Conservation (phyloP, 2,797 vertebrate species). For the Aldrovandia affinis region DNA sequence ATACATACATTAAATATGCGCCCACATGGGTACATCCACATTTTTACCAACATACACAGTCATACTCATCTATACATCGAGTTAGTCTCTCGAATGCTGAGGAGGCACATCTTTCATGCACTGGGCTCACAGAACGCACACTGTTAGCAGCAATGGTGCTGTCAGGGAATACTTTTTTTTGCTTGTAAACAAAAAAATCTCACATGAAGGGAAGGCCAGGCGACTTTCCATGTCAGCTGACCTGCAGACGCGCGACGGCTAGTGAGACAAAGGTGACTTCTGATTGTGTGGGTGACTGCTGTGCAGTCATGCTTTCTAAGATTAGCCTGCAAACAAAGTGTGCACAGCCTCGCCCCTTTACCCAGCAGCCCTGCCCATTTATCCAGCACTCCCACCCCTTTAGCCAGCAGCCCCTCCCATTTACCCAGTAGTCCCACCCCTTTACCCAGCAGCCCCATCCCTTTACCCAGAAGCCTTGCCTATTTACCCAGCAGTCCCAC, state of each 20-base stretch:
- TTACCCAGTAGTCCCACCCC: background rate
- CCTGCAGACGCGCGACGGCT: background rate
- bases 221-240: too few relatives aligned
- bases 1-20: too few relatives aligned
- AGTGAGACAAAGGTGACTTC: background rate
- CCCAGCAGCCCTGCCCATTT: too few relatives aligned
- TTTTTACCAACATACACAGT: too few relatives aligned
- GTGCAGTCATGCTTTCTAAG: slow-evolving; percentile 23
- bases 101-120: background rate
- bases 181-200: background rate
- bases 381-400: too few relatives aligned
- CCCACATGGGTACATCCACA: too few relatives aligned
- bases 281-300: background rate
- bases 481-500: background rate
- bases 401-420: background rate
- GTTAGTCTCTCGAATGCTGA: background rate
- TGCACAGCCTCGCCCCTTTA: background rate
- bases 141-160: background rate
- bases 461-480: background rate
- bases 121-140: background rate
- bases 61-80: too few relatives aligned
- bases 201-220: background rate
- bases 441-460: background rate
- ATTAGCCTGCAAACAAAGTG: slow-evolving; percentile 19
- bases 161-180: too few relatives aligned